Evolutionary conservation across 2,113 vertebrate species (phyloP), one percentile per base, ranked within the genome.

Genomic region (Dolichallabes microphthalmus): DNA sequence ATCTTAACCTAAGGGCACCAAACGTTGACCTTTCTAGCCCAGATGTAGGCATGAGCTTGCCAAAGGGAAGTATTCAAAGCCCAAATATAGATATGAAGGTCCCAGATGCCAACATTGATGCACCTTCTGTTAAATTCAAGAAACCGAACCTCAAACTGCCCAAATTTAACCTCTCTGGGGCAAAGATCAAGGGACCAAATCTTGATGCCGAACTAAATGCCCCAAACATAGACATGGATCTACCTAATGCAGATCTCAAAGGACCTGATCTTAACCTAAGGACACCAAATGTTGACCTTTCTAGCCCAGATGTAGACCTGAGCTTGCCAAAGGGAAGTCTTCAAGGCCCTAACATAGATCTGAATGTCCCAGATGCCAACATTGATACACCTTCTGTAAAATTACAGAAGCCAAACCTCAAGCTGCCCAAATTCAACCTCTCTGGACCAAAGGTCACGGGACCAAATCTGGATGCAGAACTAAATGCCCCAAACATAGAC

Each of bases 361-460:
- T 93, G 12, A 84, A 92, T 77, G 35, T 83, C 22, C 91, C 92
- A 53, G 86, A 92, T 69, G 73, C 87, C 86, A 89, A 91, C 61
- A 87, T 86, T 57, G 64, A 89, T 60, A 35, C 50, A 9, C 85
- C 85, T 8, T 87, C 89, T 39, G 83, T 86, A n/a, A 94, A 92
- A 85, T 32, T 91, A 17, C 94, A 91, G 4, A 90, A 89, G 87
- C 93, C 91, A 35, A 86, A 92, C 86, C 73, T 75, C 2, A 94
- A 91, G 39, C 85, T 88, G 85, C 88, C 89, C 12, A 90, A 86
- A 74, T 68, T 90, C 20, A 88, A 86, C 60, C 9, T 88, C 3
- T 86, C 90, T 22, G 88, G 83, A 13, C 71, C 76, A 77, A 90
- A 87, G 30, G 71, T 85, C 5, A 88, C 88, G 53, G 86, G 74